These are phyloP conservation scores for Heteractis magnifica DNA, from an alignment of 92 coral and sea anemone species.

Conservation along the genomic window DNA sequence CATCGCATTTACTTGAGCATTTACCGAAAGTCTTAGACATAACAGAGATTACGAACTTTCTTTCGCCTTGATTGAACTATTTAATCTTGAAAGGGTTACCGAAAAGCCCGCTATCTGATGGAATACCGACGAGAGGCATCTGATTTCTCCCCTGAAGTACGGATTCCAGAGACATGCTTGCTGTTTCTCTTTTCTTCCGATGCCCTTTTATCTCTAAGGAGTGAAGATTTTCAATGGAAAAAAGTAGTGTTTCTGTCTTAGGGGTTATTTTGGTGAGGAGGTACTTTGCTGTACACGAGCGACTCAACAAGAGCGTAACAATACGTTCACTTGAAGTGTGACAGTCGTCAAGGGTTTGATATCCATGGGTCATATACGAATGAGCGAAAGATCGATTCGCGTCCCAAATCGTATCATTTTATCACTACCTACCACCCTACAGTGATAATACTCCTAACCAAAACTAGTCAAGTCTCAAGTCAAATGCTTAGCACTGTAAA, in stretches of 20 bases:
- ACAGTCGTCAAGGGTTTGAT: conserved; percentile 12
- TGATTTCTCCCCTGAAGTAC: conserved; percentile 9
- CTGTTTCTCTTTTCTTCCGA: neutral
- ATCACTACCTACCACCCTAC: neutral
- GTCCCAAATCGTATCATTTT: neutral
- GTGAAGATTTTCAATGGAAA: neutral
- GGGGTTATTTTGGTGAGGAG: neutral
- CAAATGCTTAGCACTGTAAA: neutral
- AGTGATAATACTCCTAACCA: neutral
- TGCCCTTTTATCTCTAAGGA: conserved; percentile 1
- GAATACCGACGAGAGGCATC: conserved; percentile 10
- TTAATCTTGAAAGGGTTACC: conserved; percentile 30
- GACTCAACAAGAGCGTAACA: conserved; percentile 11
- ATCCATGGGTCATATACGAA: neutral
- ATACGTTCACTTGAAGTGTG: conserved; percentile 27
- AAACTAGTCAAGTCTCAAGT: neutral
- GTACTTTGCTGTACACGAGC: conserved; percentile 3
- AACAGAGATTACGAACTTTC: conserved; percentile 27
- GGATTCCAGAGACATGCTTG: neutral
- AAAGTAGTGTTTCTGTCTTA: neutral
- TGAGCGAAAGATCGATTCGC: neutral
- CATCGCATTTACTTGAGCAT: conserved; percentile 19
- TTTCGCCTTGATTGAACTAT: conserved; percentile 37
- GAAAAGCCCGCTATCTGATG: conserved; percentile 28
- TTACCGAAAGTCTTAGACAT: conserved; percentile 31